Conservation (phyloP, 2,797 vertebrate genomes). For the Clamator glandarius region DNA sequence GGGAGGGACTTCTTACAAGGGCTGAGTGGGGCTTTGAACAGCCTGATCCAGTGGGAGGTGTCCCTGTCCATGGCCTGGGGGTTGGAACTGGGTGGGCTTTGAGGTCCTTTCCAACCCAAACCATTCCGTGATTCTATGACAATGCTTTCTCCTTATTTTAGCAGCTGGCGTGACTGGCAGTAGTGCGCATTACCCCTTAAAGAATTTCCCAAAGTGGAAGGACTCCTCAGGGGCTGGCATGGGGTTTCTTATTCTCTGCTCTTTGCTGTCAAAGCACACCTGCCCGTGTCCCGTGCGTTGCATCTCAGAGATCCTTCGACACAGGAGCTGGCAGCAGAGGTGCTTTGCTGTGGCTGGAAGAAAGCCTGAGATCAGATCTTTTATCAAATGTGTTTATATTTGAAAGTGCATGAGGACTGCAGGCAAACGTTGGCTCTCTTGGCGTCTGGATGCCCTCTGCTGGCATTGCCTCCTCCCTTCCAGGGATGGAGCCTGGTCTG, state of each 20-base stretch:
- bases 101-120: no score
- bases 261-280: not conserved
- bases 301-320: not conserved
- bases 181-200: not conserved
- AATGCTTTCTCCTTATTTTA: not conserved
- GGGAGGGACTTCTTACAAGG: no score
- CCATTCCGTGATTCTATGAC: not conserved
- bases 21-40: no score
- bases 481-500: not conserved
- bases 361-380: not conserved
- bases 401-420: not conserved
- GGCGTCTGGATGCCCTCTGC: conserved; percentile 18
- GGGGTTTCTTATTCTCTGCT: not conserved
- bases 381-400: rapidly evolving
- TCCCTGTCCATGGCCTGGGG: no score
- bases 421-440: not conserved
- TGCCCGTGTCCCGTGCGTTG: rapidly evolving
- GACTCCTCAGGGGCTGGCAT: rapidly evolving
- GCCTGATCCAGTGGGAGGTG: no score
- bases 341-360: not conserved
- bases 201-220: not conserved
- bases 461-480: not conserved
- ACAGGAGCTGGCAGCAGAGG: not conserved
- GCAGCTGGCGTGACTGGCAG: not conserved
- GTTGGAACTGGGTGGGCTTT: no score